Base-by-base conservation (phyloP, 2,888 invertebrate genomes). In the Chrysotoxum bicinctum region DNA sequence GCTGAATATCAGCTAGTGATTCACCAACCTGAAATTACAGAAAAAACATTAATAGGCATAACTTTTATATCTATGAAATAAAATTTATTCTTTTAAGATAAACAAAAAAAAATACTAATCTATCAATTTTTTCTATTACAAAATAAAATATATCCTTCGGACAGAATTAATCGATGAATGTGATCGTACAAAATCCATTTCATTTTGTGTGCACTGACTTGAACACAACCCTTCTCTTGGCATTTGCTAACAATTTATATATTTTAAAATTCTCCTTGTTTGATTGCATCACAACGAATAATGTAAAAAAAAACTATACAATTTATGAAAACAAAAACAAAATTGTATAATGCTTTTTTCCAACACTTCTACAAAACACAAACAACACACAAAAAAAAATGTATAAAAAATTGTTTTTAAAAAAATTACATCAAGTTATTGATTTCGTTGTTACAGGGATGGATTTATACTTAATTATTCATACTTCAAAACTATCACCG, bases 1-100 rank as follows among this genome's bases (percentile, higher is more conserved):
- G 88, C 75, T 89, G 89, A 68, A 89, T 87, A 78, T 89, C 89
- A 84, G 90, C 89, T 80, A 90, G 90, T 83, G 90, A 90, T 88
- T 92, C 92, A 78, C 91, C 91, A 82, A 92, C 90, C 92, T 92
- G 89, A 9, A 89, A 89, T 50, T 35, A 56, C 45, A 37, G 64
- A 54, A 48, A 73, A 70, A 69, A 35, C 40, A 56, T 9, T 8
- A 30, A 19, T 14, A 19, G 21, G 3, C 9, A 19, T 9, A 3
- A 43, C 2, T 16, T 14, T 43, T 43, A 1, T 5, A 8, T 16
- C 2, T 40, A 9, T 32, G 8, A 35, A 35, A 12, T 10, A 12
- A 35, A 12, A 35, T 12, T 35, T 35, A 6, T 32, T 6, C 9
- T 9, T 32, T 9, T 9, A 9, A 32, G 32, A 3, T n/a, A 7